Conservation (phyloP, 2,888 invertebrate species). For the Aromia moschata region DNA sequence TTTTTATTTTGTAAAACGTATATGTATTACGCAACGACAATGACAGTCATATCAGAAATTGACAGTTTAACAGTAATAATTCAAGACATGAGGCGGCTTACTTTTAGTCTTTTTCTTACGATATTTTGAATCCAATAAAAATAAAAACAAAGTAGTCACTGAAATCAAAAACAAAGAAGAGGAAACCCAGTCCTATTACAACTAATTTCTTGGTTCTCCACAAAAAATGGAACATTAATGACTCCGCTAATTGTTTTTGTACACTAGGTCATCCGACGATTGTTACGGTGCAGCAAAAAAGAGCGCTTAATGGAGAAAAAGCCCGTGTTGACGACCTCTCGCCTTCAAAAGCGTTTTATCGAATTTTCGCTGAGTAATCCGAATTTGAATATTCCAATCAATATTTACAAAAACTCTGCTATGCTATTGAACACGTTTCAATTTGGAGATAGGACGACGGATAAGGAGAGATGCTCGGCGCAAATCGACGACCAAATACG, state of each 20-base stretch:
- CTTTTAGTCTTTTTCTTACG: no score
- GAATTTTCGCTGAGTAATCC: conserved; percentile 17
- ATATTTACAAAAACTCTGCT: conserved; percentile 13
- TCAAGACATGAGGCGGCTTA: no score
- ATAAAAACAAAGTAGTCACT: no score
- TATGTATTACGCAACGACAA: no score
- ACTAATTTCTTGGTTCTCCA: not conserved
- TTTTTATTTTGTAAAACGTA: no score
- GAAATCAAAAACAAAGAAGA: not conserved
- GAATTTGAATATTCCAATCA: conserved; percentile 19
- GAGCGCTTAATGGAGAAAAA: conserved; percentile 1
- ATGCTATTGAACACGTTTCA: conserved; percentile 17
- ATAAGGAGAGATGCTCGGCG: conserved; percentile 13
- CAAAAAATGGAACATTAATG: not conserved
- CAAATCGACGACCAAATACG: conserved; percentile 14
- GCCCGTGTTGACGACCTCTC: conserved; percentile 6
- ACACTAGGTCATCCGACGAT: not conserved
- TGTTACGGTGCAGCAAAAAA: not conserved
- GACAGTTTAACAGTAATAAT: no score
- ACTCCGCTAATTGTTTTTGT: not conserved
- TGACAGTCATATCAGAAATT: no score
- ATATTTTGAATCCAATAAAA: no score
- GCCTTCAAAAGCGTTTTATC: conserved; percentile 8
- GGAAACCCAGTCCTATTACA: not conserved
- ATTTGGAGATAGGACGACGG: conserved; percentile 18